These are phyloP conservation scores for Stenichneumon culpator DNA, from an alignment of 2,888 invertebrate genomes.

Conservation along the genomic window DNA sequence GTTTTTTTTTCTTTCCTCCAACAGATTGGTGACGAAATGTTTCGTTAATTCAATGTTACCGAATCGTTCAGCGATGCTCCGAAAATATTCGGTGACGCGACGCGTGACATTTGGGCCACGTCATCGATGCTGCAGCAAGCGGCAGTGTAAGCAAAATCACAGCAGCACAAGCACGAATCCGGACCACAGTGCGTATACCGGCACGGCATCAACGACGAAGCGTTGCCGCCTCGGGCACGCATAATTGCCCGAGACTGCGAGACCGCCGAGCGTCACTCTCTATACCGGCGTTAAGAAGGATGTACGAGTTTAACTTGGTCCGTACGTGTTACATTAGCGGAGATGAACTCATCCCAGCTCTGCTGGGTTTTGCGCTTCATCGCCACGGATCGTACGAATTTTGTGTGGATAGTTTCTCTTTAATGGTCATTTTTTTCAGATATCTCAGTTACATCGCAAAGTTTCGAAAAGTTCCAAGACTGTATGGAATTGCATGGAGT, in stretches of 20 bases:
- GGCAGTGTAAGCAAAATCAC: not conserved
- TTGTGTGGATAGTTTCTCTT: constrained; percentile 37
- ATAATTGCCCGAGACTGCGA: constrained; percentile 68
- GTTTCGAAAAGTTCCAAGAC: not conserved
- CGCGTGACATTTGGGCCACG: constrained; percentile 20
- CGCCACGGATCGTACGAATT: constrained; percentile 28
- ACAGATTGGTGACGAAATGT: not conserved
- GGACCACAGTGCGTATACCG: not conserved
- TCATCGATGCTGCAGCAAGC: constrained; percentile 7
- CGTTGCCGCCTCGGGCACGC: constrained; percentile 58
- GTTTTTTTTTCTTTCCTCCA: not conserved
- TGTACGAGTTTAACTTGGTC: constrained; percentile 84
- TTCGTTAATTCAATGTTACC: not conserved
- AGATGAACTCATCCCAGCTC: constrained; percentile 83
- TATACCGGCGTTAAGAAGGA: constrained; percentile 82
- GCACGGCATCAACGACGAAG: constrained; percentile 29
- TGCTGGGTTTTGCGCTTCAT: constrained; percentile 43
- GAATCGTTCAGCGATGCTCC: constrained; percentile 6
- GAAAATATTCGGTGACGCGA: constrained; percentile 38
- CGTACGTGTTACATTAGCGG: constrained; percentile 80
- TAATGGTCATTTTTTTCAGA: constrained; percentile 7
- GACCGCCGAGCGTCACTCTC: constrained; percentile 20
- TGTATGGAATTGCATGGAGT: not conserved
- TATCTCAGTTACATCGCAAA: not conserved
- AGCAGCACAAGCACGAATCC: not conserved